Percentiles rank a stretch among this genome's conserved stretches.
phyloP scores from a whole-genome alignment of 2,113 vertebrate genomes.

The Catagonus wagneri region DNA sequence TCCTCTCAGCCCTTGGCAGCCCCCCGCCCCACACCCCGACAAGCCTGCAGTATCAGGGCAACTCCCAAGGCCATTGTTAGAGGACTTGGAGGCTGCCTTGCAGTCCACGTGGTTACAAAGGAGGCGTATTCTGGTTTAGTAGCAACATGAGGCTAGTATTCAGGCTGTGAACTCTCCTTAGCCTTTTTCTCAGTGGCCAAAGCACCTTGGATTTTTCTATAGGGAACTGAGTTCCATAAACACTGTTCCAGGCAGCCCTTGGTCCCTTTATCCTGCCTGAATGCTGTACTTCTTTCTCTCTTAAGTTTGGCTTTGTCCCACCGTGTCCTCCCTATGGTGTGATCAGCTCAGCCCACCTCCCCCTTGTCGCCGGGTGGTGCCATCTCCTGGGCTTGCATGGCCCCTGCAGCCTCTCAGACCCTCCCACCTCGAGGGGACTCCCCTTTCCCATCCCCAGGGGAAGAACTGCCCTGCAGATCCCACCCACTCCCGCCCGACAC shows the following conservation, averaged over 20 bases:
- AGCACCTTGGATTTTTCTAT: background rate
- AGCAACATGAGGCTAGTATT: background rate
- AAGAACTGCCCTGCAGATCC: conserved; percentile 56
- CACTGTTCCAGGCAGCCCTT: rapidly evolving
- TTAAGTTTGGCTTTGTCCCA: rapidly evolving
- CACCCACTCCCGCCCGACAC: conserved; percentile 42
- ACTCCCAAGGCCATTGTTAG: conserved; percentile 61
- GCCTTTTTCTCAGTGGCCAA: background rate
- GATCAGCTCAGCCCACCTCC: background rate
- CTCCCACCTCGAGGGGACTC: background rate
- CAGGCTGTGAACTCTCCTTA: background rate
- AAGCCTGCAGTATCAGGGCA: background rate
- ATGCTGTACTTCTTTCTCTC: no score
- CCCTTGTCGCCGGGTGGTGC: background rate
- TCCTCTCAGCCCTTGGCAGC: background rate
- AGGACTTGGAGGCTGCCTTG: conserved; percentile 66
- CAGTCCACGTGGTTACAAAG: conserved; percentile 50
- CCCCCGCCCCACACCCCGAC: conserved; percentile 45
- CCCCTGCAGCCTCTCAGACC: background rate
- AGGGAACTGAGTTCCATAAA: background rate
- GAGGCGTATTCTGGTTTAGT: background rate
- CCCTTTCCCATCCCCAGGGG: background rate
- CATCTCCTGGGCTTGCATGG: background rate
- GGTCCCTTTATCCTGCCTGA: rapidly evolving
- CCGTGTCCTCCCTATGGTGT: no score